These are phyloP conservation scores for Nannoperca obscura DNA, from an alignment of 2,797 vertebrate genomes.

Conservation along the genomic window DNA sequence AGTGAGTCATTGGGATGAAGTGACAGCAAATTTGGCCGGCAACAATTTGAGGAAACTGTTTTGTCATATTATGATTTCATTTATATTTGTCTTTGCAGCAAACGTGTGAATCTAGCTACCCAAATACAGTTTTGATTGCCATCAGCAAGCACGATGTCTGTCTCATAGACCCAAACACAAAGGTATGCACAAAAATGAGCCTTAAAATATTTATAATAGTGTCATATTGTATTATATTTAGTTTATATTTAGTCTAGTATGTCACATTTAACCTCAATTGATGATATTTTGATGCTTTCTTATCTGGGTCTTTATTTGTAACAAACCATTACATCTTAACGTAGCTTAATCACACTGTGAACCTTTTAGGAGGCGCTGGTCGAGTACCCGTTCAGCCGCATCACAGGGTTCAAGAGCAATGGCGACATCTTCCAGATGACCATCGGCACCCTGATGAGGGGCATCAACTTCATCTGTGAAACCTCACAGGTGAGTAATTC, in stretches of 20 bases:
- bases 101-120: slow-evolving; percentile 92
- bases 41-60: not conserved
- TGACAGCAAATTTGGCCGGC: not conserved
- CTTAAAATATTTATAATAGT: not conserved
- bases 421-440: slow-evolving; percentile 91
- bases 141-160: slow-evolving; percentile 93
- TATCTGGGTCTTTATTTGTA: not conserved
- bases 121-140: slow-evolving; percentile 86
- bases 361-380: slow-evolving; percentile 87
- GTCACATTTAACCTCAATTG: not conserved
- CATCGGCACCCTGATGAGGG: slow-evolving; percentile 87
- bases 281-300: not conserved
- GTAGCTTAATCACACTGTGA: not conserved
- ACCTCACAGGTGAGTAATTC: slow-evolving; percentile 89
- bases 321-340: not conserved
- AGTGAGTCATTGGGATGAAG: slow-evolving; percentile 77
- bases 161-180: slow-evolving; percentile 91
- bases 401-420: slow-evolving; percentile 90
- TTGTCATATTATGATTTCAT: slow-evolving; percentile 2
- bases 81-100: slow-evolving; percentile 84
- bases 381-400: slow-evolving; percentile 90
- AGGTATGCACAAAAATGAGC: slow-evolving; percentile 81
- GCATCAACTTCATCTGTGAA: slow-evolving; percentile 89
- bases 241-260: not conserved
- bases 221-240: not conserved